phyloP scores from a whole-genome alignment of 2,113 vertebrate species.

The Perccottus glenii region DNA sequence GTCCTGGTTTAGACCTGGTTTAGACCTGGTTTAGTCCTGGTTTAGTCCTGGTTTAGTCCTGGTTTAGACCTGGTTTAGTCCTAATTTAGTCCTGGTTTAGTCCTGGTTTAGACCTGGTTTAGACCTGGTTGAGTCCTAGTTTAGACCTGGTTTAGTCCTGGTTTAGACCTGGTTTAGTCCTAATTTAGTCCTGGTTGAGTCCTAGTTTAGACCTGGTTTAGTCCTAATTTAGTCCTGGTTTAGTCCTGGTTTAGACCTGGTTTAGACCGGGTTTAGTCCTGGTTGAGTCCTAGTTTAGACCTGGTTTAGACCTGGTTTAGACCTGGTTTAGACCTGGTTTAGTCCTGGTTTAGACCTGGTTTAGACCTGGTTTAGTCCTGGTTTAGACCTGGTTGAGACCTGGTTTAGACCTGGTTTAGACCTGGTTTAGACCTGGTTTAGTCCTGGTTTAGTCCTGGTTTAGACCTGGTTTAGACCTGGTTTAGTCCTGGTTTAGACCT shows the following conservation, averaged over 20 bases:
- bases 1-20: slow-evolving; percentile 17
- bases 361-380: no score
- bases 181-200: slow-evolving; percentile 21
- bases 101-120: background rate
- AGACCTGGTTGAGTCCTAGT: background rate
- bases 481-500: slow-evolving; percentile 14
- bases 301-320: slow-evolving; percentile 82
- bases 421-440: no score
- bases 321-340: slow-evolving; percentile 11
- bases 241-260: no score
- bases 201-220: slow-evolving; percentile 26
- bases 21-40: slow-evolving; percentile 16
- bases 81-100: slow-evolving; percentile 16
- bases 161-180: slow-evolving; percentile 24
- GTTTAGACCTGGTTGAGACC: no score
- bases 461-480: no score
- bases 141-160: background rate
- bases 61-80: slow-evolving; percentile 17
- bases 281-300: no score
- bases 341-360: no score
- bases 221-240: slow-evolving; percentile 21
- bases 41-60: slow-evolving; percentile 2
- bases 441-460: no score
- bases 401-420: no score
- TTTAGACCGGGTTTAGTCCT: no score